Evolutionary conservation across 23 tunicate genomes (phyloP), one percentile per base, ranked within the genome.

Genomic region (Ascidia mentula): DNA sequence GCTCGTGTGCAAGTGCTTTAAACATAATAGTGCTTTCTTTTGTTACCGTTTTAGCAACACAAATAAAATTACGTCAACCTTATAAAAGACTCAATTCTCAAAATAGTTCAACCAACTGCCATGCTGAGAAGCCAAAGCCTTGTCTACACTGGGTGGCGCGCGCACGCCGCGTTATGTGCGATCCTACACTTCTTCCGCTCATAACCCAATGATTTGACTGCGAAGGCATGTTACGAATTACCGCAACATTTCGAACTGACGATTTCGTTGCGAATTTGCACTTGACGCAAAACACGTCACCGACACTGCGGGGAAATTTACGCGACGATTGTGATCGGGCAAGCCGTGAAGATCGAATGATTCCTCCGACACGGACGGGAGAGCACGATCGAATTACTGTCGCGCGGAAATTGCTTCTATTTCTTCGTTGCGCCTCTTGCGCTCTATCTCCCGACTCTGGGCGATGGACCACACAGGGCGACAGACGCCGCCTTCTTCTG

Each of bases 381-480:
- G 65, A 28, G 65, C 65, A 53, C 65, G 65, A 53, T 53, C 65
- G 65, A 53, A 53, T 53, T 53, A 53, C 65, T 26, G 65, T 53
- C 65, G 65, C 65, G 7, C 65, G 65, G 65, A 53, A 53, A 53
- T 53, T 53, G 65, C 65, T 53, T 53, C 13, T 53, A 53, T 53
- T 53, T 53, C 65, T 53, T 53, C 65, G 22, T 53, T 53, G 65
- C 65, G 12, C 13, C 65, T 53, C 13, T 6, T 28, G 65, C 65
- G 65, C 65, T 53, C 65, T 53, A 53, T 9, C 65, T 53, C 12
- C 65, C 65, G 65, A 53, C 28, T 26, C 24, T 53, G 65, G 65
- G 65, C 65, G 65, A 28, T 28, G 65, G 65, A 53, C 65, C 65
- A 53, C 65, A 53, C 65, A 53, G 7, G 65, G 65, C 65, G 65